Conservation (phyloP, 2,113 vertebrate genomes). For the Lepidothrix coronata region DNA sequence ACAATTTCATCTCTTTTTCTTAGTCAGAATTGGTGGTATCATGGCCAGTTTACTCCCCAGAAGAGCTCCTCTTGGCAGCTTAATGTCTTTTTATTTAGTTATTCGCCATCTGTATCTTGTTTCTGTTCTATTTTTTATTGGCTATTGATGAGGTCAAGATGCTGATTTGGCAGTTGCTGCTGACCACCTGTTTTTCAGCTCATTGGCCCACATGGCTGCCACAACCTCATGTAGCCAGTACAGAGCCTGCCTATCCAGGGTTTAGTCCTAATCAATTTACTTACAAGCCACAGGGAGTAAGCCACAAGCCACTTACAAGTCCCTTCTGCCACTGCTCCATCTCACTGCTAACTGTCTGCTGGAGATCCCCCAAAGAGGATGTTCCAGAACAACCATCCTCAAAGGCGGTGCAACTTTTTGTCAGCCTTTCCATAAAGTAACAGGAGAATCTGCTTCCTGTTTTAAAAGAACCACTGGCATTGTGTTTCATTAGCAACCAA, state of each 20-base stretch:
- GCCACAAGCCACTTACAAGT: neutral
- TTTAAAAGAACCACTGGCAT: neutral
- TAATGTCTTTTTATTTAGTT: neutral
- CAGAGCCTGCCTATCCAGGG: neutral
- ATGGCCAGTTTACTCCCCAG: neutral
- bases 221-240: accelerated
- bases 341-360: neutral
- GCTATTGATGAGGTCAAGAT: conserved; percentile 15
- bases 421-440: neutral
- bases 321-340: neutral
- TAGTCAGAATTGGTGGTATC: neutral
- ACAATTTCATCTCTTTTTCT: neutral
- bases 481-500: conserved; percentile 33
- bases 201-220: neutral
- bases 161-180: neutral
- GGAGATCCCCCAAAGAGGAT: neutral
- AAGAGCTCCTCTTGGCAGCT: neutral
- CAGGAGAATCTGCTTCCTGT: neutral
- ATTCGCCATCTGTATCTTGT: conserved; percentile 35
- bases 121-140: conserved; percentile 13
- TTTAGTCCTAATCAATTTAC: neutral
- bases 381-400: neutral
- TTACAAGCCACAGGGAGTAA: neutral
- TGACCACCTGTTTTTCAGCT: neutral
- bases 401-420: accelerated